A percentile compares a stretch with the other conserved stretches of the same genome.
Conservation (phyloP, 2,113 vertebrate species). For the Hypocryptadius cinnamomeus region DNA sequence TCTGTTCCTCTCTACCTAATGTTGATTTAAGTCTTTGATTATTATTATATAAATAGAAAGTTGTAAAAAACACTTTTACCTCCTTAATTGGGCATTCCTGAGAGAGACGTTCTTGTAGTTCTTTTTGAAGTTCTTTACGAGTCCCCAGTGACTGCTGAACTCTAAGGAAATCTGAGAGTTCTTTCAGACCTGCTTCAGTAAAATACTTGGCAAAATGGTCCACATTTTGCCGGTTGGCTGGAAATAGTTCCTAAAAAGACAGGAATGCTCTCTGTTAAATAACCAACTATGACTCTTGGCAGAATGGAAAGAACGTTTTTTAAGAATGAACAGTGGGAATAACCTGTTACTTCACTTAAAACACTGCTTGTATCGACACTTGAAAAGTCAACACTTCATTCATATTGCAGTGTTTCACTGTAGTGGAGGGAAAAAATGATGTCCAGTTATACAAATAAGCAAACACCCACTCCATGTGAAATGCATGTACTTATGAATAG, state of each 20-base stretch:
- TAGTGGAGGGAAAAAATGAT: background rate
- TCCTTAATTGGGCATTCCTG: slow-evolving; percentile 87
- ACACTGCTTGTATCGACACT: background rate
- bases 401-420: background rate
- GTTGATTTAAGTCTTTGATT: background rate
- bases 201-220: slow-evolving; percentile 92
- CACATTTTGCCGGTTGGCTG: slow-evolving; percentile 86
- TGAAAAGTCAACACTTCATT: background rate
- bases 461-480: background rate
- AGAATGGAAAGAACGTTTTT: background rate
- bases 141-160: slow-evolving; percentile 87
- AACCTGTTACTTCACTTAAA: background rate
- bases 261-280: background rate
- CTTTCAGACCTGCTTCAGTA: slow-evolving; percentile 86
- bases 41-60: background rate
- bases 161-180: slow-evolving; percentile 85
- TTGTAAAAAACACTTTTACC: slow-evolving; percentile 52
- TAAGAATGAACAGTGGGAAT: background rate
- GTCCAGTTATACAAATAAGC: background rate
- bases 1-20: background rate
- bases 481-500: background rate
- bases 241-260: slow-evolving; percentile 82
- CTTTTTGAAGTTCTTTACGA: slow-evolving; percentile 90
- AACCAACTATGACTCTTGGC: background rate
- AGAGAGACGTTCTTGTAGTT: slow-evolving; percentile 86